These are phyloP conservation scores for Pitta sordida DNA, from an alignment of 2,113 vertebrate species.

Conservation along the genomic window DNA sequence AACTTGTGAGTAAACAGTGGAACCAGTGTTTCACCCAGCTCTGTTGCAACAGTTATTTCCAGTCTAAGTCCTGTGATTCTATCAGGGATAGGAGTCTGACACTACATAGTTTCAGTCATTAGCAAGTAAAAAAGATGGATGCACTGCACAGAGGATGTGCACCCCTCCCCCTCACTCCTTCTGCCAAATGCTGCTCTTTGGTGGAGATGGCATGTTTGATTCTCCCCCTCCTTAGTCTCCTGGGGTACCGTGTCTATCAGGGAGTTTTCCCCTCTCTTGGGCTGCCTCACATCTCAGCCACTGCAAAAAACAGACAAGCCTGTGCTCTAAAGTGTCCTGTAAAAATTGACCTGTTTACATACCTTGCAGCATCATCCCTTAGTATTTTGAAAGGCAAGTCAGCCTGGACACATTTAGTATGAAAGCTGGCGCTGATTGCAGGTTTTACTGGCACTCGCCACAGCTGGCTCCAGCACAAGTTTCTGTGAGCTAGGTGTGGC, in stretches of 20 bases:
- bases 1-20: background rate
- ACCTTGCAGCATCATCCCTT: background rate
- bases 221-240: background rate
- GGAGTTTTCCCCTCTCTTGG: background rate
- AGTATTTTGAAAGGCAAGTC: background rate
- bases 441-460: background rate
- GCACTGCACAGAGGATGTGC: background rate
- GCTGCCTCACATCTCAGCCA: background rate
- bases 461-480: background rate
- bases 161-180: background rate
- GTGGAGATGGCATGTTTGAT: background rate
- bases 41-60: background rate
- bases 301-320: background rate
- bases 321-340: background rate
- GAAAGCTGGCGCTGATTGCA: background rate
- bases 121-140: background rate
- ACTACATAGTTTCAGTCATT: background rate
- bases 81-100: background rate
- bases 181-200: background rate
- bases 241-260: rapidly evolving
- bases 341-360: background rate
- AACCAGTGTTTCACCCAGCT: background rate
- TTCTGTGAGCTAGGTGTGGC: conserved; percentile 49
- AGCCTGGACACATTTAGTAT: background rate
- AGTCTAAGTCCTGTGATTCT: background rate